Evolutionary conservation across 1,140 invertebrate species (phyloP), one percentile per base, ranked within the genome.

Genomic region (Drosophila miranda): DNA sequence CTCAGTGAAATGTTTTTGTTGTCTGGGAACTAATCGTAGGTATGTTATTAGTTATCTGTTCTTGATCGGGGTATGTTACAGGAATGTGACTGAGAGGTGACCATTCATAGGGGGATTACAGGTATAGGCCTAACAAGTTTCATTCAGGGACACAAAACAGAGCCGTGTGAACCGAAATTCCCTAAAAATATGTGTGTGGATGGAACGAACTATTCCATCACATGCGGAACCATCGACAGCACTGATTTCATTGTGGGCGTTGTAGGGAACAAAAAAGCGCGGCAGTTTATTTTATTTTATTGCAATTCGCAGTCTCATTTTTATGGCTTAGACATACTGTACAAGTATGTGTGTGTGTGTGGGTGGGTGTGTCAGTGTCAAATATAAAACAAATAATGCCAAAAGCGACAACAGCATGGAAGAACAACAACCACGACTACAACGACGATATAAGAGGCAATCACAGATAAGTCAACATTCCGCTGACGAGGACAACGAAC

Each of bases 201-300:
- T 13, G 19, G 43, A 66, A 52, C 64, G 43, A 66, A 52, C 64
- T 55, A 68, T 23, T 66, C 30, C n/a, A 0, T 11, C n/a, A 30
- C 53, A 21, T 23, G 8, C 41, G 19, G 1, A 21, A 21, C 1
- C 34, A 38, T 28, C 11, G 16, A 6, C 64, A 68, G 13, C 64
- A 42, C 64, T 68, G 64, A 42, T 67, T 49, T 14, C 19, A 4
- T 26, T n/a, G 2, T 16, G 13, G 38, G 9, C 8, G 41, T 46
- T 19, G 16, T 28, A 21, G 42, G 41, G 13, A 43, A 21, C 14
- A 26, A 38, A 64, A 45, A 67, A 38, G 52, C 78, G 74, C 72
- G 80, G 67, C 80, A 84, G 80, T 83, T 83, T 84, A 84, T 83
- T 83, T 83, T 83, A 83, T 83, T 83, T 83, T 84, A 83, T 83